Base-by-base conservation (phyloP, 2,113 vertebrate genomes). In the Cephalopterus ornatus region DNA sequence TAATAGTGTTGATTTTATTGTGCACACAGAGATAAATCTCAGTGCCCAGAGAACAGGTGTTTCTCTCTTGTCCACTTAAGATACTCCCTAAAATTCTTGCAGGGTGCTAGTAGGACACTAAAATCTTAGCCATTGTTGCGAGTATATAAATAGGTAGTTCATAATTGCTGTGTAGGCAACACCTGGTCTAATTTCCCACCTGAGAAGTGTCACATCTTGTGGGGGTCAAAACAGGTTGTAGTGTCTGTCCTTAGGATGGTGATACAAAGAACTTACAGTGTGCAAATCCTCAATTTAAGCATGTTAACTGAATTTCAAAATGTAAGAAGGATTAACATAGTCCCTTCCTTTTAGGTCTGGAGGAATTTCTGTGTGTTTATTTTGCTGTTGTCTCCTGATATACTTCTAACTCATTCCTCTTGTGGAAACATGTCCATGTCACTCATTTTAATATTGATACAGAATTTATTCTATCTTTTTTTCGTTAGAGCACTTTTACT, bases 161-260 rank as follows among this genome's bases (percentile, higher is more conserved):
- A 47, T 85, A 37, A 19, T 1, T 78, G 20, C 10, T 39, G 8
- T 33, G 13, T 30, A 67, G 47, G 14, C 2, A 28, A 12, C 3
- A 72, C 44, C 18, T 23, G 70, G 28, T 14, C 10, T n/a, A 22
- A 67, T 2, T 37, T 74, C 26, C 35, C 18, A 46, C 6, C 17
- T 23, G 33, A 61, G 33, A 5, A 22, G 46, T 27, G 5, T 59
- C n/a, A 22, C 22, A 24, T 8, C 22, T 23, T 55, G 9, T 8
- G 18, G 8, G 3, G 3, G 9, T 9, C 1, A 0, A 61, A 74
- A 41, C 4, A 61, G 32, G 5, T 11, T 66, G 33, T 39, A 62
- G 18, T 13, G 28, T 41, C 17, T n/a, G n/a, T n/a, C n/a, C n/a
- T n/a, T n/a, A n/a, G n/a, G 26, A 13, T 27, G 14, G 8, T 6